These are phyloP conservation scores for Gallinago paraguaiae DNA, from an alignment of 2,113 vertebrate genomes.

Conservation along the genomic window DNA sequence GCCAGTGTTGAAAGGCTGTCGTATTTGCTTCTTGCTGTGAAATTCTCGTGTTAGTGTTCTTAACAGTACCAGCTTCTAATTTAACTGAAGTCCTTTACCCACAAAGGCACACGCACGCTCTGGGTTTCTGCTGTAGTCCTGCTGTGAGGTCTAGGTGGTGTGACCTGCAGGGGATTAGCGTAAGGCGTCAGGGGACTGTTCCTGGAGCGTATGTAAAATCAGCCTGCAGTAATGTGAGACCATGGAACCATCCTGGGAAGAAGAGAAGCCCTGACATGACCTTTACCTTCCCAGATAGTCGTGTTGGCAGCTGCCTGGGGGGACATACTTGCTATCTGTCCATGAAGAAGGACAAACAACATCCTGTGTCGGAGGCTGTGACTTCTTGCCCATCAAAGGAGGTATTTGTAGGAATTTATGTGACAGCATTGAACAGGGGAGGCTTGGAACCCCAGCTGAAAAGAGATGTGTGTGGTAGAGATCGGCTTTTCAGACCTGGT, in stretches of 20 bases:
- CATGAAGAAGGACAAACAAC: neutral
- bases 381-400: neutral
- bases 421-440: neutral
- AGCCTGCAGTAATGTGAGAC: conserved; percentile 41
- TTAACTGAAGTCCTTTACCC: neutral
- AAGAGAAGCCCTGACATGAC: conserved; percentile 29
- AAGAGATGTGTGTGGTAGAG: neutral
- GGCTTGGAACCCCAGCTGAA: neutral
- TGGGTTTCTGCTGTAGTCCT: neutral
- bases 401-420: neutral
- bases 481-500: neutral
- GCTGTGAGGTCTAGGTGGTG: neutral
- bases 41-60: neutral
- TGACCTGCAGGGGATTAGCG: neutral
- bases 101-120: neutral
- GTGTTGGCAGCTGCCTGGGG: conserved; percentile 10
- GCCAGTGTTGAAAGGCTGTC: neutral
- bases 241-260: neutral
- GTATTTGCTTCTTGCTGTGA: neutral
- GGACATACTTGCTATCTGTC: neutral
- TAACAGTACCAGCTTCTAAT: neutral
- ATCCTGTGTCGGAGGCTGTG: neutral
- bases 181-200: neutral
- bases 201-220: neutral
- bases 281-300: conserved; percentile 38